These are phyloP conservation scores for Chirona hameri DNA, from an alignment of 2,888 invertebrate genomes.

Conservation along the genomic window DNA sequence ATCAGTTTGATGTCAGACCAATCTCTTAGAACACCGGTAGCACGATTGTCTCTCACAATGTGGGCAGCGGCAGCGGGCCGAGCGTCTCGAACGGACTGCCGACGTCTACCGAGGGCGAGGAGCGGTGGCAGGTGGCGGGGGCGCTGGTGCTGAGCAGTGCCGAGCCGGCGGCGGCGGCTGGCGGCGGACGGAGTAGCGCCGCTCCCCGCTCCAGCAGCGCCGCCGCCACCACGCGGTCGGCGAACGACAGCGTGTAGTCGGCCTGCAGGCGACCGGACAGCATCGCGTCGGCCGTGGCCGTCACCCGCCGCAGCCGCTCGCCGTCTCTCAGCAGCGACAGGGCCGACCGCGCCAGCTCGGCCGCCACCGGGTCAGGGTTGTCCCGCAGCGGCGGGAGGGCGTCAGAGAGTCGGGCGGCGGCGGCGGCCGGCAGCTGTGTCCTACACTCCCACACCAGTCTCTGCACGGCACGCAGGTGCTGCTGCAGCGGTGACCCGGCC, in stretches of 20 bases:
- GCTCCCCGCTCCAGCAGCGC: neutral
- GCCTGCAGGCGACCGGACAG: neutral
- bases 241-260: conserved; percentile 10
- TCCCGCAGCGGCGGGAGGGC: neutral
- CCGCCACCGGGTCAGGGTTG: neutral
- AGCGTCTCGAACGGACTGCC: conserved; percentile 23
- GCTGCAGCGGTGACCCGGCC: neutral
- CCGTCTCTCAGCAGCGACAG: neutral
- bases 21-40: neutral
- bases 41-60: neutral
- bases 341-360: neutral
- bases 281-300: neutral
- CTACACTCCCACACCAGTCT: neutral
- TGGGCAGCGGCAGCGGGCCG: neutral
- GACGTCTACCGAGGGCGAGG: neutral
- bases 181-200: neutral
- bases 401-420: neutral
- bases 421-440: neutral
- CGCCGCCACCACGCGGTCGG: neutral
- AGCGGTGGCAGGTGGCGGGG: neutral
- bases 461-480: neutral
- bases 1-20: too few species aligned
- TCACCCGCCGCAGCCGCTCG: neutral
- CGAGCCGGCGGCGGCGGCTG: neutral
- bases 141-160: neutral